These are phyloP conservation scores for Periophthalmodon schlosseri DNA, from an alignment of 2,113 vertebrate species.

Conservation along the genomic window DNA sequence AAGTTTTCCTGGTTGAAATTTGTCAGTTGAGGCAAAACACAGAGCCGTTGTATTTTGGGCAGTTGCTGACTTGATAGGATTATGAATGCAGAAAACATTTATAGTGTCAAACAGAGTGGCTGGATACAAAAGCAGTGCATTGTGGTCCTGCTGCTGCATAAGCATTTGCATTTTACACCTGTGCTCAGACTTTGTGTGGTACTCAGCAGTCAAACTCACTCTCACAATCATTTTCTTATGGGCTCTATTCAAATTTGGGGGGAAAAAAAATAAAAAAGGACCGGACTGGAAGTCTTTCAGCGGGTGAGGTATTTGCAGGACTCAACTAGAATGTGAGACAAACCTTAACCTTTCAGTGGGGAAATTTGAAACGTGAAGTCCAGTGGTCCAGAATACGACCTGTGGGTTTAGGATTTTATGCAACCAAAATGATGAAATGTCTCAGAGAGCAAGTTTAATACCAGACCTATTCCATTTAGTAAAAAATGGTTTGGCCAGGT, in stretches of 20 bases:
- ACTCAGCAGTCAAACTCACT: neutral
- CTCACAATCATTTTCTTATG: neutral
- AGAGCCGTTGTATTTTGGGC: constrained; percentile 9
- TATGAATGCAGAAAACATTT: constrained; percentile 12
- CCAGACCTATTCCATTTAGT: no score
- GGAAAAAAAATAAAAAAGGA: neutral
- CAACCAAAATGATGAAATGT: neutral
- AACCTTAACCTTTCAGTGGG: neutral
- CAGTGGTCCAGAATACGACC: neutral
- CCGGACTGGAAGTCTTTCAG: neutral
- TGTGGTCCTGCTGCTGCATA: neutral
- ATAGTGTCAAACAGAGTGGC: constrained; percentile 27
- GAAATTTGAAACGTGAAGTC: neutral
- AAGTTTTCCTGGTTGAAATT: constrained; percentile 9
- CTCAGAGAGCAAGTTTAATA: neutral
- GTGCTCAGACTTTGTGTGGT: neutral
- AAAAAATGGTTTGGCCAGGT: neutral
- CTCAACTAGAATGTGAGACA: neutral
- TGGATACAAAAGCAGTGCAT: constrained; percentile 10
- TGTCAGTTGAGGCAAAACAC: constrained; percentile 17
- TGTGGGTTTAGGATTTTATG: neutral
- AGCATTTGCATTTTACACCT: constrained; percentile 11
- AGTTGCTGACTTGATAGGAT: constrained; percentile 14
- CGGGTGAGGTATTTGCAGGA: neutral
- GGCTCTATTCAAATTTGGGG: neutral